Conservation (phyloP, 2,888 invertebrate species). For the Drymonia ruficornis region DNA sequence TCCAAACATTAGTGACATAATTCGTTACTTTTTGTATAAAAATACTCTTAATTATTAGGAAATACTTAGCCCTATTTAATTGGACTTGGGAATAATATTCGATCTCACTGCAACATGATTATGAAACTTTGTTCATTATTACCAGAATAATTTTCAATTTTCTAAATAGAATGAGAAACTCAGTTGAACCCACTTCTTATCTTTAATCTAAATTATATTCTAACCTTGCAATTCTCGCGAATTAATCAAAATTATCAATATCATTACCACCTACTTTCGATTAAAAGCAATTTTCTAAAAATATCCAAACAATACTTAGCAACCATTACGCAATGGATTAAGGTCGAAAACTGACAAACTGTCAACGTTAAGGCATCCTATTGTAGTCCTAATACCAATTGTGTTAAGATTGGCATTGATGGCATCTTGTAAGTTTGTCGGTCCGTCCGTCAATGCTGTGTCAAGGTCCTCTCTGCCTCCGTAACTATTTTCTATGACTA, state of each 20-base stretch:
- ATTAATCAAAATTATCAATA: constrained; percentile 1
- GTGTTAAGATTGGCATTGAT: constrained; percentile 36
- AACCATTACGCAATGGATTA: constrained; percentile 4
- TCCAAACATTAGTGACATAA: too few species aligned
- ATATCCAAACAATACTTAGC: constrained; percentile 4
- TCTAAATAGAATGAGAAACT: too few species aligned
- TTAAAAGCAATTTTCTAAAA: neutral
- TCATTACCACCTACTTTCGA: constrained; percentile 4
- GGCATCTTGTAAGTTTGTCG: constrained; percentile 13
- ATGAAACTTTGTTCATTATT: too few species aligned
- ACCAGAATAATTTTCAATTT: too few species aligned
- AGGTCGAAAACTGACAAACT: constrained; percentile 21
- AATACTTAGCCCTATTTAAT: too few species aligned
- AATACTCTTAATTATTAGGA: too few species aligned
- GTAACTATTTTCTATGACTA: constrained; percentile 19
- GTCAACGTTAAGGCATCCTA: constrained; percentile 29
- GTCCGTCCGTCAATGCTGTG: constrained; percentile 34
- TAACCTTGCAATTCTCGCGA: neutral
- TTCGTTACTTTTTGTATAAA: too few species aligned
- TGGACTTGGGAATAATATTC: too few species aligned
- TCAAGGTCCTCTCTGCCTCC: constrained; percentile 39
- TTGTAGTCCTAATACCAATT: constrained; percentile 23
- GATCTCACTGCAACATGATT: too few species aligned
- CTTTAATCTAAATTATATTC: too few species aligned
- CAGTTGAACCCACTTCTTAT: too few species aligned